Evolutionary conservation across 2,113 vertebrate genomes (phyloP).

Genomic region (Sterrhoptilus dennistouni): DNA sequence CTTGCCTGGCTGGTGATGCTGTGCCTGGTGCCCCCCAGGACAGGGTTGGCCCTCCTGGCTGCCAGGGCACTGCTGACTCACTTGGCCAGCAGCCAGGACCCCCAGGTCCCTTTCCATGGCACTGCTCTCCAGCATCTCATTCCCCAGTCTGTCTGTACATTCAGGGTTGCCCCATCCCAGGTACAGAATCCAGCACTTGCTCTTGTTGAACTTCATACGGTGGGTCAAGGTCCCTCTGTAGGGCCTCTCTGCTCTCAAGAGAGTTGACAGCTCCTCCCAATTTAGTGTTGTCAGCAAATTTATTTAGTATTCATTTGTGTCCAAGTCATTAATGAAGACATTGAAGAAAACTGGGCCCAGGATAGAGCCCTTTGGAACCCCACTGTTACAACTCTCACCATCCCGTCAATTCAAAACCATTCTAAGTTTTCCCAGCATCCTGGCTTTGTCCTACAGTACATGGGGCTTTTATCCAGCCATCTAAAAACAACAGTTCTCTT

Average conservation of each 20-base stretch:
- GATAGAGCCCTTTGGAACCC: neutral
- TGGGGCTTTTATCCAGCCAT: neutral
- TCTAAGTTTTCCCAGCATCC: neutral
- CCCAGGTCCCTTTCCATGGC: neutral
- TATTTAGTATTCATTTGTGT: neutral
- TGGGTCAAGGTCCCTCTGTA: neutral
- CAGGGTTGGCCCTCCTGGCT: neutral
- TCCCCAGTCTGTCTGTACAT: neutral
- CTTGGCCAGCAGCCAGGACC: accelerated
- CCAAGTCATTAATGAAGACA: neutral
- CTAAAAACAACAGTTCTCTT: neutral
- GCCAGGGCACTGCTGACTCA: neutral
- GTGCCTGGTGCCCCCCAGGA: neutral
- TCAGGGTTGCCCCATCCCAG: neutral
- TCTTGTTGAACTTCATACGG: neutral
- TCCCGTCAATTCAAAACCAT: neutral
- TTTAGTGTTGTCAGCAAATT: neutral
- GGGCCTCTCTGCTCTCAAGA: too few species aligned
- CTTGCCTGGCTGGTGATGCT: accelerated
- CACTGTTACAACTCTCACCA: neutral
- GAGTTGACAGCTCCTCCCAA: neutral
- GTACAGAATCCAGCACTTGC: neutral
- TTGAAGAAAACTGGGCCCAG: neutral
- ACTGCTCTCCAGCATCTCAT: neutral
- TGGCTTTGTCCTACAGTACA: neutral